Base-by-base conservation (phyloP, 2,797 vertebrate genomes). In the Enteromius argenteus region DNA sequence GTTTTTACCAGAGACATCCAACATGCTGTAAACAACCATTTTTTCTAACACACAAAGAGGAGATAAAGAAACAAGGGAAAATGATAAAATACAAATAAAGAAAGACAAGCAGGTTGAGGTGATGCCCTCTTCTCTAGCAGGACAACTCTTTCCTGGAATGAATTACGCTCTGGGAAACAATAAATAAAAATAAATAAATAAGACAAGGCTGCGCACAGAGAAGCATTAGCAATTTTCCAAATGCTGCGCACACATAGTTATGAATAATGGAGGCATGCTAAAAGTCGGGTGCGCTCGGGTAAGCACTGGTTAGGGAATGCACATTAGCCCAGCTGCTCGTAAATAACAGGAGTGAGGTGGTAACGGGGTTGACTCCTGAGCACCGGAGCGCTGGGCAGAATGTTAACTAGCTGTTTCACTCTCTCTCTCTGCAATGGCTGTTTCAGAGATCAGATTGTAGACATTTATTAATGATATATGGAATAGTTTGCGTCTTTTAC, bases 201-300 rank as follows among this genome's bases (percentile, higher is more conserved):
- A 89, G n/a, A 78, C 77, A 67, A 78, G 79, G 64, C 83, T 67
- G 79, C 13, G 78, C 62, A 74, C 49, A 76, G 68, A 85, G 60
- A 84, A 81, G 89, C 90, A 89, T 91, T 91, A 92, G 91, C 84
- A 49, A 78, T 91, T 91, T 91, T 92, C 84, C 85, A 87, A 90
- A 89, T 92, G 91, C 92, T 88, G 88, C 86, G 87, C 83, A 87
- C 83, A 69, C 88, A 83, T 85, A 84, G 88, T 88, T 80, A 87
- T 91, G 86, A 92, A 90, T 92, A 91, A 92, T 93, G 87, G 89
- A 91, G 83, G 87, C 84, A 32, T 81, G 77, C 81, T 91, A 88
- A 87, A 89, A 86, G 90, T 84, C 86, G 83, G 83, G 86, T 73
- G 84, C 56, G 85, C 87, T 81, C 83, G 86, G 83, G 81, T 90